Evolutionary conservation across 2,113 vertebrate genomes (phyloP).

Genomic region (Mugil cephalus): DNA sequence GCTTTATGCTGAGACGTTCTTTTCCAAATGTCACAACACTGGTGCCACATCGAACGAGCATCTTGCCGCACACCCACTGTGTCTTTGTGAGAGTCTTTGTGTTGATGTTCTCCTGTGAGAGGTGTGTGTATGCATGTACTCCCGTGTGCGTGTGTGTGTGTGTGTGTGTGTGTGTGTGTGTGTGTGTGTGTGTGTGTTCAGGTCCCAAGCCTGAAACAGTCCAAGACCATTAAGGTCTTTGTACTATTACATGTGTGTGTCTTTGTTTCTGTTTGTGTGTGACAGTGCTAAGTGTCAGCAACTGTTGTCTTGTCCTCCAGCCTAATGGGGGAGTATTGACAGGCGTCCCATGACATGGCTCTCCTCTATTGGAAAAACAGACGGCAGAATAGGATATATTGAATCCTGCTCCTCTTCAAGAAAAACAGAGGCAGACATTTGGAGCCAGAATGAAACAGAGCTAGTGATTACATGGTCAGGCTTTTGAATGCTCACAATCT

Average conservation of each 20-base stretch:
- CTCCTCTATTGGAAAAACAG: background rate
- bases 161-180: background rate
- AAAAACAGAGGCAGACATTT: constrained; percentile 19
- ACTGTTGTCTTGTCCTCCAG: constrained; percentile 37
- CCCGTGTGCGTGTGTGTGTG: background rate
- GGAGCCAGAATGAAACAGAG: constrained; percentile 2
- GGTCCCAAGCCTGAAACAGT: background rate
- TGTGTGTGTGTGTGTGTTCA: background rate
- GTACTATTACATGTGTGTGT: constrained; percentile 1
- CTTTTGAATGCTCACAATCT: background rate
- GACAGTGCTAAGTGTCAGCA: constrained; percentile 14
- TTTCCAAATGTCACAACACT: constrained; percentile 60
- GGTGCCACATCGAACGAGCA: constrained; percentile 15
- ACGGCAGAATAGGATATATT: constrained; percentile 33
- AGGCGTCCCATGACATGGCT: background rate
- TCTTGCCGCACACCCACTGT: constrained; percentile 25
- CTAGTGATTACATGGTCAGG: background rate
- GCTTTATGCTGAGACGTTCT: constrained; percentile 29
- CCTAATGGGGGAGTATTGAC: constrained; percentile 59
- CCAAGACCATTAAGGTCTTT: constrained; percentile 12
- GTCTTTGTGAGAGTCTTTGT: constrained; percentile 39
- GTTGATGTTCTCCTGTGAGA: background rate
- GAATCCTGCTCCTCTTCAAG: constrained; percentile 29
- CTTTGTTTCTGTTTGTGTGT: constrained; percentile 15
- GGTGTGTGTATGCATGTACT: background rate